phyloP scores from a whole-genome alignment of 2,797 vertebrate genomes.

The Crocidura indochinensis region DNA sequence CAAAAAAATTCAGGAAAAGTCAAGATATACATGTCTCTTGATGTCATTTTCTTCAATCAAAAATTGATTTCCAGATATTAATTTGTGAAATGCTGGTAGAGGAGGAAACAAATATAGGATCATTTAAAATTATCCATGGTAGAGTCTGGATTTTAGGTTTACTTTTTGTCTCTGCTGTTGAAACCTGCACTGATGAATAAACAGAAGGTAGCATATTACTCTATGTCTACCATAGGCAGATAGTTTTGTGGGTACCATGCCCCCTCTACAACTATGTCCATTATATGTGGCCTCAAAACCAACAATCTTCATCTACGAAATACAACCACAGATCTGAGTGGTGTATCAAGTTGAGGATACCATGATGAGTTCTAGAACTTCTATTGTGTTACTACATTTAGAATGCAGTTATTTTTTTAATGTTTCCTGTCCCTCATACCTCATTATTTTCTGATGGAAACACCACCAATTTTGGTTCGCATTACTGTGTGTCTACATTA shows the following conservation, averaged over 20 bases:
- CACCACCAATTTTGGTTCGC: neutral
- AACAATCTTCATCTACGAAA: neutral
- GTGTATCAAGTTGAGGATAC: neutral
- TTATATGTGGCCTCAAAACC: neutral
- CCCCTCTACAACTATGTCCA: neutral
- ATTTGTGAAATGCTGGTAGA: slow-evolving; percentile 26
- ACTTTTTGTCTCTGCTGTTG: neutral
- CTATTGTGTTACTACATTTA: neutral
- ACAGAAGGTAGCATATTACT: neutral
- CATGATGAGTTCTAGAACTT: neutral
- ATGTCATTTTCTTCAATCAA: slow-evolving; percentile 40
- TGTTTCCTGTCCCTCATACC: neutral
- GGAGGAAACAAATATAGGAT: neutral
- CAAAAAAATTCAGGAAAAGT: slow-evolving; percentile 11
- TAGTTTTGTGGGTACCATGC: neutral
- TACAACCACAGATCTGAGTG: too few relatives aligned
- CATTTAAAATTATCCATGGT: neutral
- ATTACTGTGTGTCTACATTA: neutral
- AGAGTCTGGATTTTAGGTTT: neutral
- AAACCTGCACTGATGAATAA: neutral
- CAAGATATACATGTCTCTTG: neutral
- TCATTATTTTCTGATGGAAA: neutral
- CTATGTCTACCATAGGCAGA: neutral
- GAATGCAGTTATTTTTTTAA: slow-evolving; percentile 14
- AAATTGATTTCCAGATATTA: slow-evolving; percentile 32